phyloP scores from a whole-genome alignment of 2,113 vertebrate species.

The Agapornis roseicollis region DNA sequence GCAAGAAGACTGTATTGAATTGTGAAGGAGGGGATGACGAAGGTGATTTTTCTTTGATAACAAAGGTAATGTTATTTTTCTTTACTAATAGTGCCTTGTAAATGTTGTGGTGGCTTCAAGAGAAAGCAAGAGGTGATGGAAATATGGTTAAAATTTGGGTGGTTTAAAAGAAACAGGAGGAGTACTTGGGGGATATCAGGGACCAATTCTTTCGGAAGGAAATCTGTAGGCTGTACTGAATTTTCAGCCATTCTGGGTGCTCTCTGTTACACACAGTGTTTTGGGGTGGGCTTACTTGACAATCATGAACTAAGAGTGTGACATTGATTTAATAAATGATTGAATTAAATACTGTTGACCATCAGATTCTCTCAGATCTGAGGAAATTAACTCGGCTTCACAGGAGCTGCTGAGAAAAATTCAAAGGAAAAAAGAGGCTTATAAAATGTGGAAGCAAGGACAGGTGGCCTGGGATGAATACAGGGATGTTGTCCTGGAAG shows the following conservation, averaged over 20 bases:
- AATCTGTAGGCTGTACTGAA: neutral
- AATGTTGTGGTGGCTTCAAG: neutral
- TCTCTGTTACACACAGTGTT: neutral
- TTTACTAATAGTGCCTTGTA: neutral
- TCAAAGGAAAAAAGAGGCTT: too few relatives aligned
- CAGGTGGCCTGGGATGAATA: too few relatives aligned
- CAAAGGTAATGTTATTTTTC: neutral
- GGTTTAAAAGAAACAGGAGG: neutral
- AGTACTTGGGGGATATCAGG: neutral
- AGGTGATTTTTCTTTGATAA: neutral
- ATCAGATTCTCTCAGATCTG: neutral
- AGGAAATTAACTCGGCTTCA: neutral
- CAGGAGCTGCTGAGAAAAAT: too few relatives aligned
- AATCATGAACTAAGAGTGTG: neutral
- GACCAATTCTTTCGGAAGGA: neutral
- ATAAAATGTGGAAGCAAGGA: too few relatives aligned
- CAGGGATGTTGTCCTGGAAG: too few relatives aligned
- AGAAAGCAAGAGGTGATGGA: neutral
- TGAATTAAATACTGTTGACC: neutral
- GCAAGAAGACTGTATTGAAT: neutral
- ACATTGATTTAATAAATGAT: neutral
- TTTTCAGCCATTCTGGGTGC: neutral
- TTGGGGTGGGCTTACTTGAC: neutral
- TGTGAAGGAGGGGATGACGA: neutral
- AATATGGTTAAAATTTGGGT: neutral